Base-by-base conservation (phyloP, 2,888 invertebrate species). In the Nomada hirtipes region DNA sequence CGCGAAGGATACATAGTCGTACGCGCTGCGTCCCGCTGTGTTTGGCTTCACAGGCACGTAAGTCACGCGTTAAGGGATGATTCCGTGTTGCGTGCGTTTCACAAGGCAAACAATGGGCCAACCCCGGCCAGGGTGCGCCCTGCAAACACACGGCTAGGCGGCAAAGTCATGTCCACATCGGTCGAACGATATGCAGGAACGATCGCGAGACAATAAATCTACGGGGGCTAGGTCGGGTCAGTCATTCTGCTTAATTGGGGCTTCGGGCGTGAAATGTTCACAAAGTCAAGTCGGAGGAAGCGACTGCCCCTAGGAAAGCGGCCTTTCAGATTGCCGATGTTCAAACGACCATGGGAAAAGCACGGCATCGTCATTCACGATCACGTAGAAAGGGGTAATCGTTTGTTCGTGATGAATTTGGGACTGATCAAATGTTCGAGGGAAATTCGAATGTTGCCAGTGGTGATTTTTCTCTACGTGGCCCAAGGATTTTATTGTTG, bases 241-340 rank as follows among this genome's bases (percentile, higher is more conserved):
- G 91, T 92, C 91, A 92, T 92, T 90, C 89, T 86, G 89, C 83
- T 92, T 92, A 92, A 92, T 92, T 92, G 92, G 89, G 84, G 87
- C 88, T 86, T 55, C 88, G 87, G 88, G 88, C 84, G 89, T 88
- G 89, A 89, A 89, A 89, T 76, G 89, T 85, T 89, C 87, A 67
- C 80, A 84, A 84, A 88, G 88, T 87, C 89, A 84, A 87, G 87
- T 87, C 80, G 74, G 86, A 87, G 87, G 89, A 88, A 87, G 82
- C 81, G 74, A 79, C 68, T 76, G 83, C 76, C 82, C 82, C 63
- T 78, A 76, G 63, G 63, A 79, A 83, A 80, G 53, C 81, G 64
- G 79, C 74, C 73, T 74, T 60, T 20, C 73, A 77, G 82, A 86
- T 84, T 83, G 74, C 77, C 84, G 72, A 72, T 61, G 84, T 69